These are phyloP conservation scores for Heptranchias perlo DNA, from an alignment of 2,113 vertebrate genomes.

Conservation along the genomic window DNA sequence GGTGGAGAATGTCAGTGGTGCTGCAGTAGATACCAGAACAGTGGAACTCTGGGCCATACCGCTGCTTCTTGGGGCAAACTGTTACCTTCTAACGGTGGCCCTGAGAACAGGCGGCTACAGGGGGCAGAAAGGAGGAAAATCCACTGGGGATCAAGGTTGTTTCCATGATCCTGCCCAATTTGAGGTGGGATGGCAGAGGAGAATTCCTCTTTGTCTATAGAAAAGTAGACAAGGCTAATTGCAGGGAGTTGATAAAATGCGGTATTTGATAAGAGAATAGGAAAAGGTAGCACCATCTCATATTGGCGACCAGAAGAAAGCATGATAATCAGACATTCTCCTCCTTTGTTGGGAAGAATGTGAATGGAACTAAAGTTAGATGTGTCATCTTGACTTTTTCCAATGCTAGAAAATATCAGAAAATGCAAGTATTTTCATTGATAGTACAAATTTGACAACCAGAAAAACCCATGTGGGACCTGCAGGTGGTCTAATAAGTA, in stretches of 20 bases:
- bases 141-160: too few relatives aligned
- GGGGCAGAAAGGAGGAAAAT: too few relatives aligned
- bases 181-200: too few relatives aligned
- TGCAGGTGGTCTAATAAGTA: too few relatives aligned
- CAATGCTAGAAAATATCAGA: neutral
- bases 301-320: neutral
- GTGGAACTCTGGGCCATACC: too few relatives aligned
- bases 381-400: neutral
- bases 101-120: too few relatives aligned
- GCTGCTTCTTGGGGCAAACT: too few relatives aligned
- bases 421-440: neutral
- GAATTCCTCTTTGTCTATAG: too few relatives aligned
- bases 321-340: neutral
- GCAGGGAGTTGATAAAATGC: neutral
- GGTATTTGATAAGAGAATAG: neutral
- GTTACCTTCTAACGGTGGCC: too few relatives aligned
- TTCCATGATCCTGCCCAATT: too few relatives aligned
- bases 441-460: neutral
- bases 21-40: too few relatives aligned
- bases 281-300: neutral
- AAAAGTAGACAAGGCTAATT: neutral
- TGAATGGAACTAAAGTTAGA: neutral
- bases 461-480: neutral
- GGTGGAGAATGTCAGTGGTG: too few relatives aligned
- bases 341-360: neutral